Percentiles rank a stretch among this genome's conserved stretches.
Conservation (phyloP, 2,797 vertebrate genomes). For the Poeciliopsis infans region DNA sequence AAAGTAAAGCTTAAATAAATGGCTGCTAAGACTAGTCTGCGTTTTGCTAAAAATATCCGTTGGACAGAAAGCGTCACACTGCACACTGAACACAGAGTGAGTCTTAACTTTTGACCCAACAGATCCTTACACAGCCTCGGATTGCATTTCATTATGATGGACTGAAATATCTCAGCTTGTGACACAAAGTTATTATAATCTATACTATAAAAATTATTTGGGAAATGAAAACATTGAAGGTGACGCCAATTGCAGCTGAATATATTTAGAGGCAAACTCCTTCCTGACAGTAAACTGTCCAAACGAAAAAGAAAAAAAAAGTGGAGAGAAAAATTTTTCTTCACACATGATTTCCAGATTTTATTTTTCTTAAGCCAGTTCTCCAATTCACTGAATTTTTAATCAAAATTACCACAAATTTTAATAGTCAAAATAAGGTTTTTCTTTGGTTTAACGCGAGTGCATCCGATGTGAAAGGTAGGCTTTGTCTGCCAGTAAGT, state of each 20-base stretch:
- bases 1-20: background rate
- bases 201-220: too few species aligned
- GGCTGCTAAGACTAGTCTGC: background rate
- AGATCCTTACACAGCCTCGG: background rate
- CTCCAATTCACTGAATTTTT: slow-evolving; percentile 18
- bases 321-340: background rate
- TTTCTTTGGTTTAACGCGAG: slow-evolving; percentile 37
- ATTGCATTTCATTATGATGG: background rate
- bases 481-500: slow-evolving; percentile 67
- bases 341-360: background rate
- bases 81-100: background rate
- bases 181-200: background rate
- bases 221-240: too few species aligned
- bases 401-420: slow-evolving; percentile 9
- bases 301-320: too few species aligned
- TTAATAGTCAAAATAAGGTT: slow-evolving; percentile 31
- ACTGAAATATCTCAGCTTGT: background rate
- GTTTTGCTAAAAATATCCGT: background rate
- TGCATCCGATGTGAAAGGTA: slow-evolving; percentile 38
- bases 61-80: background rate
- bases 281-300: background rate
- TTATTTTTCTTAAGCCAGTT: background rate
- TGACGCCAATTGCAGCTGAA: background rate
- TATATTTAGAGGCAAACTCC: background rate
- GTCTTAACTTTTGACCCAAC: background rate